Conservation (phyloP, 2,888 invertebrate species). For the Diadegma fenestrale region DNA sequence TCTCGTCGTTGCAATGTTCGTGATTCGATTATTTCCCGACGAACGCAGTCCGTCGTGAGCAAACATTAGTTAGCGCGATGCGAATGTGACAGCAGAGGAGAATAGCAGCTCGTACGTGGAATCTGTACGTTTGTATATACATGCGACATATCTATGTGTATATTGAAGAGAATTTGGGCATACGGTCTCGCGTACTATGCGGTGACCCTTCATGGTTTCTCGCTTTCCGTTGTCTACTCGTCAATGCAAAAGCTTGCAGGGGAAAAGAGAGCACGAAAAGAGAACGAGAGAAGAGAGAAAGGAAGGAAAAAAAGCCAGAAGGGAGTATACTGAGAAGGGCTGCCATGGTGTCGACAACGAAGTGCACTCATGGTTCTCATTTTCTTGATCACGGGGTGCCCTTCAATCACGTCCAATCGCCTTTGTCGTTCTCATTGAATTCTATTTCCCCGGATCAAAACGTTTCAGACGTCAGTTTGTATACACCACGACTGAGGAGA, state of each 20-base stretch:
- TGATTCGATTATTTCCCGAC: slow-evolving; percentile 82
- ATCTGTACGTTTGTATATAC: slow-evolving; percentile 12
- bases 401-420: slow-evolving; percentile 8
- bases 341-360: slow-evolving; percentile 77
- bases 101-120: slow-evolving; percentile 31
- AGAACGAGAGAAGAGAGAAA: slow-evolving; percentile 29
- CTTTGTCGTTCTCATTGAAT: slow-evolving; percentile 24
- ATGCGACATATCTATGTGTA: slow-evolving; percentile 15
- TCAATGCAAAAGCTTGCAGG: slow-evolving; percentile 75
- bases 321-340: slow-evolving; percentile 38
- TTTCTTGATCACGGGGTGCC: slow-evolving; percentile 70
- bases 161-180: slow-evolving; percentile 55
- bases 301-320: neutral
- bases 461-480: neutral
- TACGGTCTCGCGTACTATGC: slow-evolving; percentile 67
- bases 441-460: slow-evolving; percentile 14
- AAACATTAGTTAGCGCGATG: slow-evolving; percentile 84
- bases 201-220: slow-evolving; percentile 83
- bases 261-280: slow-evolving; percentile 29
- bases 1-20: slow-evolving; percentile 63
- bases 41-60: slow-evolving; percentile 78
- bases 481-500: too few relatives aligned
- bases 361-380: slow-evolving; percentile 80
- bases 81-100: slow-evolving; percentile 61
- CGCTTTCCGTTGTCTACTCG: slow-evolving; percentile 83